Evolutionary conservation across 2,888 invertebrate genomes (phyloP).

Genomic region (Drosophila tripunctata): DNA sequence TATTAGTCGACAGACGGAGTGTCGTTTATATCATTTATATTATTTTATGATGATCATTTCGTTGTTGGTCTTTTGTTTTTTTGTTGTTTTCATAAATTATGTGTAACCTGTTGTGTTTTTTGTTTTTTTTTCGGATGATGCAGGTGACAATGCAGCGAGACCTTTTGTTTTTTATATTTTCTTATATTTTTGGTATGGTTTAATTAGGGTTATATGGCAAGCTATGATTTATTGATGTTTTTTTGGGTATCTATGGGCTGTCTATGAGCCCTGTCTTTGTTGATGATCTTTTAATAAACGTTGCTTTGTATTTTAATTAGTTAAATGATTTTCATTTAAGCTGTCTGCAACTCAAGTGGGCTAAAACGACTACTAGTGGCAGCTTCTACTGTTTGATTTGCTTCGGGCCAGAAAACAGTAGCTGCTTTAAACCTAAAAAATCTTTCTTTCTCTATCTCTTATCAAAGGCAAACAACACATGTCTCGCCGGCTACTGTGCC

Average conservation of each 20-base stretch:
- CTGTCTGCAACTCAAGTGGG: constrained; percentile 41
- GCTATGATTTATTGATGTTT: constrained; percentile 72
- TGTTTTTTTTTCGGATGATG: constrained; percentile 21
- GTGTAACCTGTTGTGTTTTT: constrained; percentile 59
- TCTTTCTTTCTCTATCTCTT: too few relatives aligned
- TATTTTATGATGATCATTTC: constrained; percentile 67
- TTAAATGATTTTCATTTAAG: constrained; percentile 26
- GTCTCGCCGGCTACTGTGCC: constrained; percentile 56
- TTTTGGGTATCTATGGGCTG: constrained; percentile 14
- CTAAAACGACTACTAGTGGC: neutral
- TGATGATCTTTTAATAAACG: constrained; percentile 67
- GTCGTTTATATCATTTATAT: constrained; percentile 80
- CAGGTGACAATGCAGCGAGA: constrained; percentile 64
- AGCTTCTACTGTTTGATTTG: constrained; percentile 1
- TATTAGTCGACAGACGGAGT: constrained; percentile 76
- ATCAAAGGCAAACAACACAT: constrained; percentile 67
- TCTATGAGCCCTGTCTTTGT: constrained; percentile 44
- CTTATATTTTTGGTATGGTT: constrained; percentile 41
- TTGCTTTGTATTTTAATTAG: constrained; percentile 67
- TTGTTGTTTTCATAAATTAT: constrained; percentile 60
- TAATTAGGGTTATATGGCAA: constrained; percentile 70
- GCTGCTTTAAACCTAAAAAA: constrained; percentile 24
- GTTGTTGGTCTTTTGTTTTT: constrained; percentile 8
- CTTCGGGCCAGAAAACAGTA: constrained; percentile 37
- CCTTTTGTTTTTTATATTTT: constrained; percentile 3